A percentile compares a stretch with the other conserved stretches of the same genome.
Evolutionary conservation across 2,888 invertebrate species (phyloP).

Genomic region (Scaeva pyrastri): DNA sequence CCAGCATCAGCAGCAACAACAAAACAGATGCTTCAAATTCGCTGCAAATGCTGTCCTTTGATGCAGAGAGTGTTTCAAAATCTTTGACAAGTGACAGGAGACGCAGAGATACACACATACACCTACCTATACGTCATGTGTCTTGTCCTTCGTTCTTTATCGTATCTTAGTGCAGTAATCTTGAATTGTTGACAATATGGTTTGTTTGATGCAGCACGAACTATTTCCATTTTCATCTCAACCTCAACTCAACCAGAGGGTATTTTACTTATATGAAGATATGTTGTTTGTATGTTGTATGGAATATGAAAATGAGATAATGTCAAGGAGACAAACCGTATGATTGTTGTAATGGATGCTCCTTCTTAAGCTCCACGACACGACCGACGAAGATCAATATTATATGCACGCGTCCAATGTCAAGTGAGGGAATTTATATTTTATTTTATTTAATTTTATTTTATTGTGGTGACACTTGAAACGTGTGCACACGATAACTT

Average conservation of each 20-base stretch:
- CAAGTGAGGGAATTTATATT: conserved; percentile 60
- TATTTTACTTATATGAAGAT: background rate
- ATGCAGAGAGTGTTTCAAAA: conserved; percentile 41
- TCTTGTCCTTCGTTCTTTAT: conserved; percentile 10
- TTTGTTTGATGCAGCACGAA: conserved; percentile 55
- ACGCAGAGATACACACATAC: background rate
- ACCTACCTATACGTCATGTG: background rate
- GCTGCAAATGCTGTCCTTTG: conserved; percentile 65
- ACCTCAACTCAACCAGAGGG: background rate
- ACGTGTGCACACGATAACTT: conserved; percentile 70
- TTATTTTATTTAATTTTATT: conserved; percentile 40
- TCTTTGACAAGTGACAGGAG: conserved; percentile 64
- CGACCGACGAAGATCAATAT: conserved; percentile 44
- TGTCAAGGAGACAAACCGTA: conserved; percentile 65
- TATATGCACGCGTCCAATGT: conserved; percentile 59
- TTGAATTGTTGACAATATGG: conserved; percentile 57
- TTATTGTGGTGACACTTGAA: conserved; percentile 59
- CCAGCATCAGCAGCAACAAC: background rate
- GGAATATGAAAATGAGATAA: conserved; percentile 42
- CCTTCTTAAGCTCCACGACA: conserved; percentile 56
- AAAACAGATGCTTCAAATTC: conserved; percentile 58
- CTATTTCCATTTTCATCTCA: conserved; percentile 13
- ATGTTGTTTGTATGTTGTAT: too few relatives aligned
- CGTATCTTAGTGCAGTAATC: background rate
- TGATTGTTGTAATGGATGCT: conserved; percentile 61